These are phyloP conservation scores for Catostylus mosaicus DNA, from an alignment of 30 jellyfish, hydroid and myxozoan genomes.

Conservation along the genomic window DNA sequence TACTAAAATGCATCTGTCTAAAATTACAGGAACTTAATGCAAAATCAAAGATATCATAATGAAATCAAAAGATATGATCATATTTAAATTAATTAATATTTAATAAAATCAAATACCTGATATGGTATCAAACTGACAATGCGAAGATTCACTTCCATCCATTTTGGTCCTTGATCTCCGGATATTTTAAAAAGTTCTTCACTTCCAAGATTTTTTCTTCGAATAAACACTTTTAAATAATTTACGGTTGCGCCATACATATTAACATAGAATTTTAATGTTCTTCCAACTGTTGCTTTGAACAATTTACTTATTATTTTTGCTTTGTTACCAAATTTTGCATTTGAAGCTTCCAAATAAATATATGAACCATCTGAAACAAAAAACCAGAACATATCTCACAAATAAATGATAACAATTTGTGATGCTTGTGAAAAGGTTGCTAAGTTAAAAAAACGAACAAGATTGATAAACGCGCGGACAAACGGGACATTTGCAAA, in stretches of 20 bases:
- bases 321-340: conserved; percentile 45
- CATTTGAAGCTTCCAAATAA: conserved; percentile 51
- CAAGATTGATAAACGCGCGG: not conserved
- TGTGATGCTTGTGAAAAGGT: not conserved
- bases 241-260: conserved; percentile 54
- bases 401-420: not conserved
- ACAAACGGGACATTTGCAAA: not conserved
- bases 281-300: conserved; percentile 38
- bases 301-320: conserved; percentile 25
- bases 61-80: too few relatives aligned
- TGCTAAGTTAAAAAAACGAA: not conserved
- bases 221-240: conserved; percentile 30
- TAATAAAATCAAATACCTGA: conserved; percentile 27
- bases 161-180: conserved; percentile 53
- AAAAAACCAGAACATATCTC: too few relatives aligned
- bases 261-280: conserved; percentile 34
- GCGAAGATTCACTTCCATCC: conserved; percentile 41
- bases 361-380: conserved; percentile 58
- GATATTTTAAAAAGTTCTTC: conserved; percentile 48
- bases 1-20: too few relatives aligned
- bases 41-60: too few relatives aligned
- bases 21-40: too few relatives aligned
- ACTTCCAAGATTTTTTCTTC: conserved; percentile 9
- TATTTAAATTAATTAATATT: too few relatives aligned
- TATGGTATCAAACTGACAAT: conserved; percentile 37